Percentiles rank a stretch among this genome's conserved stretches.
phyloP scores from a whole-genome alignment of 2,113 vertebrate genomes.

The Solea senegalensis region DNA sequence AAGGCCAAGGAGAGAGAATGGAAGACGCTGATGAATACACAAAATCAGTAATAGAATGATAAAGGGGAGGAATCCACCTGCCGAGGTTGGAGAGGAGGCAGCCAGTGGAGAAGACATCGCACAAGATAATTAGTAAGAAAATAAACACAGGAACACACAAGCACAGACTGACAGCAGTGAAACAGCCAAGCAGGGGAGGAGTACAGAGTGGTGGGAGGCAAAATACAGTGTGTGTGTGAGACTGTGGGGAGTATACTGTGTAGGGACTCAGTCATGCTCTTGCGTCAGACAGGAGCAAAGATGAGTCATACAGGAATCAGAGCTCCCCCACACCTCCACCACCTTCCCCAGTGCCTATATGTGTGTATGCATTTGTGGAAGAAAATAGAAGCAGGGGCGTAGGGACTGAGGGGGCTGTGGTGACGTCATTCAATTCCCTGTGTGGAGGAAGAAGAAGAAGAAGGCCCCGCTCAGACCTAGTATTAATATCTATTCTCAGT shows the following conservation, averaged over 20 bases:
- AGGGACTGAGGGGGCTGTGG: constrained; percentile 42
- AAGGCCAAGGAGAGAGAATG: constrained; percentile 42
- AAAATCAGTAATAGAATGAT: constrained; percentile 38
- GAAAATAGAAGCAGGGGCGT: constrained; percentile 51
- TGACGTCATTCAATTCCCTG: constrained; percentile 67
- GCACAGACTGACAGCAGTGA: constrained; percentile 25
- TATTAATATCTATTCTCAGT: neutral
- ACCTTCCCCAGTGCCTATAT: constrained; percentile 9
- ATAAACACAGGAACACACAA: constrained; percentile 26
- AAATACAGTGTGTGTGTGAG: constrained; percentile 34
- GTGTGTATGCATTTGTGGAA: constrained; percentile 23
- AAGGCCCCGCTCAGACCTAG: too few relatives aligned
- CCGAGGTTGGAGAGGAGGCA: constrained; percentile 23
- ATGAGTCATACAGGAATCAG: constrained; percentile 76
- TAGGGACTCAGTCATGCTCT: constrained; percentile 63
- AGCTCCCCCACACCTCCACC: constrained; percentile 34
- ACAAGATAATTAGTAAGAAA: constrained; percentile 12
- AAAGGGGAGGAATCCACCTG: constrained; percentile 18
- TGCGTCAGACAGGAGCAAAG: constrained; percentile 74
- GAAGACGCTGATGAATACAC: constrained; percentile 46
- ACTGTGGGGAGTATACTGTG: constrained; percentile 2
- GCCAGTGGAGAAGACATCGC: constrained; percentile 5
- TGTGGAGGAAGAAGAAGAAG: constrained; percentile 16
- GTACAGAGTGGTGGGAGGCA: constrained; percentile 38
- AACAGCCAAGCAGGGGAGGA: constrained; percentile 27